Evolutionary conservation across 2,888 invertebrate genomes (phyloP), one percentile per base, ranked within the genome.

Genomic region (Candidula unifasciata): DNA sequence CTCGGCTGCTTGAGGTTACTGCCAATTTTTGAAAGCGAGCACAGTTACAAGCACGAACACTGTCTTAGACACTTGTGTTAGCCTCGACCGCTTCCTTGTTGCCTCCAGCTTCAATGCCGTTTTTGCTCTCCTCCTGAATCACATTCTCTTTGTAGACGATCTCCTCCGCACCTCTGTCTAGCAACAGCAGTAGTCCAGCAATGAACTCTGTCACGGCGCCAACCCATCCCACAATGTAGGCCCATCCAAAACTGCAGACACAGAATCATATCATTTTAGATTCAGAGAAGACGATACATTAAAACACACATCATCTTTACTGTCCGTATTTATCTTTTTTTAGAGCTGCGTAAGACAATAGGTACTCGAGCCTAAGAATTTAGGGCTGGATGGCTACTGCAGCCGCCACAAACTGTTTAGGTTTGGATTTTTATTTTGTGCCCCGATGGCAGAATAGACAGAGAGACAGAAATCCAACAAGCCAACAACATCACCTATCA

Each of bases 91-190:
- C 60, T 64, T 35, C 44, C 69, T 44, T 82, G 60, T 68, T 73
- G 24, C 33, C 77, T 0, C 30, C 73, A 27, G 69, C 78, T 33
- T 83, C 83, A 2, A 83, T 44, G 33, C 83, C 83, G 44, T 84
- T 84, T 30, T 76, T 82, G 44, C 27, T 66, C n/a, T 84, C 84
- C 24, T 79, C 77, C 27, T 84, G 84, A 21, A 84, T 30, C 21
- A 80, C 73, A 35, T 64, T 84, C 95, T 99, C 98, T 95, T 98
- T 98, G 95, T 97, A 98, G 95, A 98, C 97, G 93, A 99, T 97
- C 95, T 99, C 98, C 95, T 99, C 98, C 91, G 97, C 97, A 94
- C 99, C 98, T 94, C 98, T 99, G 95, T 99, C 99, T 89, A 98
- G 96, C 92, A 99, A 95, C 89, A 99, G 95, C 86, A 99, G 76